These are phyloP conservation scores for Callosobruchus maculatus DNA, from an alignment of 2,888 invertebrate genomes.

Conservation along the genomic window DNA sequence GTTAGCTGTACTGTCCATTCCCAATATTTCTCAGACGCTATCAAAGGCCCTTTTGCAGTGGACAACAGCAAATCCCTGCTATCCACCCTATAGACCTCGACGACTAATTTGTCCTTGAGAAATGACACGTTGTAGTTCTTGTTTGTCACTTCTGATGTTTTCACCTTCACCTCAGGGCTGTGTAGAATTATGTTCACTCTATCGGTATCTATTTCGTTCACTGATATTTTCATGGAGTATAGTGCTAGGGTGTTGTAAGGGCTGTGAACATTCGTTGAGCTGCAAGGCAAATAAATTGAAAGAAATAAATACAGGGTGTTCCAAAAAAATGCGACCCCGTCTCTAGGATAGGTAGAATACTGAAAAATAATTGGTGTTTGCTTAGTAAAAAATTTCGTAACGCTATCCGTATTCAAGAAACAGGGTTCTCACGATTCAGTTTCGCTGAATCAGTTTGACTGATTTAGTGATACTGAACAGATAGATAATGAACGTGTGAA, in stretches of 20 bases:
- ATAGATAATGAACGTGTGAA: too few relatives aligned
- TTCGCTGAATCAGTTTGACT: too few relatives aligned
- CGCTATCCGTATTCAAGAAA: too few relatives aligned
- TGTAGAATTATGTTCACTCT: constrained; percentile 22
- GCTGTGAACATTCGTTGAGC: not conserved
- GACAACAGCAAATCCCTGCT: constrained; percentile 48
- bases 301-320: too few relatives aligned
- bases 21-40: constrained; percentile 59
- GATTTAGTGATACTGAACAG: too few relatives aligned
- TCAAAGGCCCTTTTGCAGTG: constrained; percentile 56
- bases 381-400: too few relatives aligned
- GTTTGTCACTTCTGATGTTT: constrained; percentile 4
- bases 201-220: constrained; percentile 26
- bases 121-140: constrained; percentile 25
- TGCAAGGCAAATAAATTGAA: constrained; percentile 12
- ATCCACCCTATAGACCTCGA: constrained; percentile 30
- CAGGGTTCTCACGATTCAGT: too few relatives aligned
- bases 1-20: constrained; percentile 58
- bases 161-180: constrained; percentile 10
- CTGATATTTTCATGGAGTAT: constrained; percentile 21
- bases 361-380: too few relatives aligned
- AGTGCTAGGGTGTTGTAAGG: not conserved
- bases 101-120: constrained; percentile 22
- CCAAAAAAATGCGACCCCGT: too few relatives aligned
- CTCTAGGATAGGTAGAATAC: too few relatives aligned